A percentile compares a stretch with the other conserved stretches of the same genome.
Evolutionary conservation across 2,888 invertebrate genomes (phyloP).

Genomic region (Orthosia cruda): DNA sequence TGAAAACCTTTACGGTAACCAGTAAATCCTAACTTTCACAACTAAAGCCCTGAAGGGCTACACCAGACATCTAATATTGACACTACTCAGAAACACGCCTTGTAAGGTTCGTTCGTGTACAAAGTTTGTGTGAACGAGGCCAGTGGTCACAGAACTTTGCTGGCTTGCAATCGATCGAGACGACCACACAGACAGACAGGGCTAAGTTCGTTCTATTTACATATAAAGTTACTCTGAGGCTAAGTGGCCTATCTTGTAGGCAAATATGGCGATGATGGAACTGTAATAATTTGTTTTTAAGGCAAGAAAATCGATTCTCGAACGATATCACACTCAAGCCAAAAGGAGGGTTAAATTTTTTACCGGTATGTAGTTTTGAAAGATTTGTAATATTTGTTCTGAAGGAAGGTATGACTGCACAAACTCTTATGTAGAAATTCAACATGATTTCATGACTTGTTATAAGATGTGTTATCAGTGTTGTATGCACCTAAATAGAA

Average conservation of each 20-base stretch:
- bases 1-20: background rate
- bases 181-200: slow-evolving; percentile 27
- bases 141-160: slow-evolving; percentile 74
- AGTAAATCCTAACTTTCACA: slow-evolving; percentile 4
- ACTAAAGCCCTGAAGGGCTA: slow-evolving; percentile 17
- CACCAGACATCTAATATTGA: slow-evolving; percentile 36
- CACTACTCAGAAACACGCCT: slow-evolving; percentile 20
- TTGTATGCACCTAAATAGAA: background rate
- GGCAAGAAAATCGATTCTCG: no score
- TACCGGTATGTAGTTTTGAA: no score
- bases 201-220: slow-evolving; percentile 45
- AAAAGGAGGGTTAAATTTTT: no score
- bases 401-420: background rate
- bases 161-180: slow-evolving; percentile 63
- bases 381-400: no score
- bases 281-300: background rate
- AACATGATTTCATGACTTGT: background rate
- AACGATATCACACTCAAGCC: no score
- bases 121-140: slow-evolving; percentile 56
- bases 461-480: background rate
- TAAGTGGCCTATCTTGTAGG: slow-evolving; percentile 12
- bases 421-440: no score
- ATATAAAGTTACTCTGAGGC: slow-evolving; percentile 14
- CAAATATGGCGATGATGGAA: background rate
- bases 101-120: slow-evolving; percentile 34